Conservation (phyloP, 2,113 vertebrate genomes). For the Triplophysa tibetana region DNA sequence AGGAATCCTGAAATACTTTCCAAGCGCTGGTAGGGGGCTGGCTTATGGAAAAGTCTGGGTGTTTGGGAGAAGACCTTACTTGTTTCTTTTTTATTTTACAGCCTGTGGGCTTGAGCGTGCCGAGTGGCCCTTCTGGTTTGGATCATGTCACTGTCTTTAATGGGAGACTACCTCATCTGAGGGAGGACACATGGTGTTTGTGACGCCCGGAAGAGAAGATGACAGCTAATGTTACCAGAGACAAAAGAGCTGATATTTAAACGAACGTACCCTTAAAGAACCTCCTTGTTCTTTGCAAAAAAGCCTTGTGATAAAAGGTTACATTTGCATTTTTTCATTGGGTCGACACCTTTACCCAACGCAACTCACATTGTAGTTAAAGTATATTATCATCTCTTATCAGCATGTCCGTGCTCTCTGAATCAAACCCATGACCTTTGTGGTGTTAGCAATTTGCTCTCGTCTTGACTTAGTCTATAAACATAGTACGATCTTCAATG, state of each 20-base stretch:
- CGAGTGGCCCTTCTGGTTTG: slow-evolving; percentile 40
- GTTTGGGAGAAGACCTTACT: slow-evolving; percentile 13
- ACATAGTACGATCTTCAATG: too few relatives aligned
- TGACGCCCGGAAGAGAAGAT: slow-evolving; percentile 45
- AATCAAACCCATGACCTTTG: too few relatives aligned
- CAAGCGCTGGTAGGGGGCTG: slow-evolving; percentile 41
- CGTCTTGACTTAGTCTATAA: too few relatives aligned
- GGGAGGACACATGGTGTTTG: slow-evolving; percentile 64
- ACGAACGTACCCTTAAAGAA: neutral
- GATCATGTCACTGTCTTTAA: slow-evolving; percentile 56
- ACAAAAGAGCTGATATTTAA: neutral
- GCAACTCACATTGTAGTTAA: too few relatives aligned
- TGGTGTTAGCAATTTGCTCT: too few relatives aligned
- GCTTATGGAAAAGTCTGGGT: slow-evolving; percentile 27
- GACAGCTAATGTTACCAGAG: slow-evolving; percentile 10
- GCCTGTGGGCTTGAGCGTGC: neutral
- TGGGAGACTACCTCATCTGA: slow-evolving; percentile 53
- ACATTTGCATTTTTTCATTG: neutral
- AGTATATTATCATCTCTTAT: too few relatives aligned
- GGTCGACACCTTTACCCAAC: neutral
- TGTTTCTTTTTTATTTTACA: slow-evolving; percentile 9
- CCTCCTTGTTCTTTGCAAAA: neutral
- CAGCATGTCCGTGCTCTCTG: too few relatives aligned
- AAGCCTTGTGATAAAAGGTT: neutral
- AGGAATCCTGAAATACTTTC: slow-evolving; percentile 66